Base-by-base conservation (phyloP, 2,888 invertebrate genomes). In the Nemoura dubitans region DNA sequence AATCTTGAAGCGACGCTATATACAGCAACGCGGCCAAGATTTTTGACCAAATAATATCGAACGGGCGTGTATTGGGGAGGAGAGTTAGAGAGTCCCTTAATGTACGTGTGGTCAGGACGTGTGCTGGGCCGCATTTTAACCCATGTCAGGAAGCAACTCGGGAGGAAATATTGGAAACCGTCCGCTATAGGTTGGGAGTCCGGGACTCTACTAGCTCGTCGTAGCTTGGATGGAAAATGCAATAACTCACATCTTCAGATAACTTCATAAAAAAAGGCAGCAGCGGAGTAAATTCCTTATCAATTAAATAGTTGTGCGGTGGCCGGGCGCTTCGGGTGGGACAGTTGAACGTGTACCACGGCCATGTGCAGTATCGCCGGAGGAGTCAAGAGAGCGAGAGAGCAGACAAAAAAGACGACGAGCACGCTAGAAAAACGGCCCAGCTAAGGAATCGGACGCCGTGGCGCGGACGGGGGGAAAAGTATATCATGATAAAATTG, bases 401-500 rank as follows among this genome's bases (percentile, higher is more conserved):
- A n/a, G n/a, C n/a, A n/a, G n/a, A n/a, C n/a, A n/a, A n/a, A n/a
- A n/a, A n/a, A n/a, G n/a, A n/a, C n/a, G n/a, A n/a, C n/a, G n/a
- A n/a, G n/a, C n/a, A n/a, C n/a, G 36, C 36, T 10, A 36, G 36
- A 36, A 3, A 10, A 36, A 36, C 36, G 36, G 36, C 36, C 36
- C 36, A 10, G 36, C 10, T 3, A 59, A 10, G 5, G 36, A 10
- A 36, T 3, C 3, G 36, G 36, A 36, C 36, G 36, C 36, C 36
- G 36, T 36, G 5, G 36, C 3, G 36, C 36, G 36, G 36, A 36
- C 10, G 27, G 78, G 6, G 2, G 28, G 25, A 78, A 78, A 78
- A 78, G 78, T 78, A 27, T 78, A 78, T 78, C 78, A 78, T 78
- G 27, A 25, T 25, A 78, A 27, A 78, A 78, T 21, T 78, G 78